Evolutionary conservation across 1,140 invertebrate genomes (phyloP), one percentile per base, ranked within the genome.

Genomic region (Lucilia sericata): DNA sequence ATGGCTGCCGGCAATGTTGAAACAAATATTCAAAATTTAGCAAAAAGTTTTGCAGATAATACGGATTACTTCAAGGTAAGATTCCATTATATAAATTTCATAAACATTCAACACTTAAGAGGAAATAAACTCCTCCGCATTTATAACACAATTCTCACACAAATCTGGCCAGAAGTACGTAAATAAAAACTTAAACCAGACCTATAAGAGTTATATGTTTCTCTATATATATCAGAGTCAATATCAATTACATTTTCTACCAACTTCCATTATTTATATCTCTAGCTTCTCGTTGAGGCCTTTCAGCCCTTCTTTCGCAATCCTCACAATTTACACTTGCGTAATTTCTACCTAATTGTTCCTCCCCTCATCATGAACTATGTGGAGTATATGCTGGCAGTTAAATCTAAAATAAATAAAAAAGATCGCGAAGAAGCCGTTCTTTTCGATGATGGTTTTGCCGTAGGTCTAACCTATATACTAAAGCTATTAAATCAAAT

Each of bases 361-460:
- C 98, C 99, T 36, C 95, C 98, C 8, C 91, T 99, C 86, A 99
- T 97, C 5, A 92, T 99, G 81, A 99, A 99, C 91, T 99, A 96
- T 92, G 94, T 99, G 14, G 98, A 99, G 88, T 95, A 99, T 90
- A 95, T 97, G 30, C 95, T 99, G 80, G 94, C 95, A 21, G 96
- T 96, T 86, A 99, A 99, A 91, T 97, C 99, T 87, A 97, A 97
- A 90, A 94, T 99, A 91, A 94, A 93, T 86, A 91, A 91, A 65
- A 91, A 90, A 81, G 97, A 97, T 87, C 96, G 96, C 89, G 91
- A 94, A 17, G 96, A 96, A 34, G 96, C 96, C 83, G 85, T 88
- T 2, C 94, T 96, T 5, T 99, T 99, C 91, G 98, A 99, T 92
- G 99, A 99, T 92, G 99, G 99, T 51, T 99, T 99, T 93, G 96